Evolutionary conservation across 2,113 vertebrate species (phyloP).

Genomic region (Erythrocercus mccallii): DNA sequence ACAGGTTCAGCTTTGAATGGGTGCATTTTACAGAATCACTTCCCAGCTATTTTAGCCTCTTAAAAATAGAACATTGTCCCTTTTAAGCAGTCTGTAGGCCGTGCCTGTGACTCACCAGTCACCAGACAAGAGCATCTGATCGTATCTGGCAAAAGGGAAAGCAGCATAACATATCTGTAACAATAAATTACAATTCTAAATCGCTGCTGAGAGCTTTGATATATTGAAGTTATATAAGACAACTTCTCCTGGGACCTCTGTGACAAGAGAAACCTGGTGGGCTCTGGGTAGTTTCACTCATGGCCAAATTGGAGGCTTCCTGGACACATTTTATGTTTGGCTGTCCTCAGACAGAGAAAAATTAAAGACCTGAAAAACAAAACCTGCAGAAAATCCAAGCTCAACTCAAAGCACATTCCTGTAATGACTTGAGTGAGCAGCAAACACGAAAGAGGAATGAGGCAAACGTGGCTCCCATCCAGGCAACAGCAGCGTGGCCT

Average conservation of each 20-base stretch:
- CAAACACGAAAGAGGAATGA: not conserved
- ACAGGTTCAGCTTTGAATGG: not conserved
- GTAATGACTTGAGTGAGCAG: not conserved
- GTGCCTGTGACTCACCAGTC: slow-evolving; percentile 55
- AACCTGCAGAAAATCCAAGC: not conserved
- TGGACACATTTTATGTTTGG: not conserved
- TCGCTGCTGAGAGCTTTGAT: not conserved
- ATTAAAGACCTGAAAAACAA: not conserved
- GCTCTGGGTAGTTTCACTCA: not conserved
- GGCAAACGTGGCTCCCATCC: not conserved
- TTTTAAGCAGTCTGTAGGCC: not conserved
- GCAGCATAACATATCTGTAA: not conserved
- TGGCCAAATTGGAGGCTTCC: not conserved
- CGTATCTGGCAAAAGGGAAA: not conserved
- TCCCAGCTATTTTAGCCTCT: not conserved
- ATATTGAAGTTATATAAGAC: no score
- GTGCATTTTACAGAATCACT: not conserved
- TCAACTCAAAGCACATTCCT: not conserved
- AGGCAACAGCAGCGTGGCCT: not conserved
- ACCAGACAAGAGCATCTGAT: slow-evolving; percentile 50
- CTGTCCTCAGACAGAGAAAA: not conserved
- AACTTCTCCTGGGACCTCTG: not conserved
- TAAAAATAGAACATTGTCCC: not conserved
- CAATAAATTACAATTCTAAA: not conserved
- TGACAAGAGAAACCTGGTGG: not conserved